phyloP scores from a whole-genome alignment of 2,113 vertebrate species.

The Archocentrus centrarchus region DNA sequence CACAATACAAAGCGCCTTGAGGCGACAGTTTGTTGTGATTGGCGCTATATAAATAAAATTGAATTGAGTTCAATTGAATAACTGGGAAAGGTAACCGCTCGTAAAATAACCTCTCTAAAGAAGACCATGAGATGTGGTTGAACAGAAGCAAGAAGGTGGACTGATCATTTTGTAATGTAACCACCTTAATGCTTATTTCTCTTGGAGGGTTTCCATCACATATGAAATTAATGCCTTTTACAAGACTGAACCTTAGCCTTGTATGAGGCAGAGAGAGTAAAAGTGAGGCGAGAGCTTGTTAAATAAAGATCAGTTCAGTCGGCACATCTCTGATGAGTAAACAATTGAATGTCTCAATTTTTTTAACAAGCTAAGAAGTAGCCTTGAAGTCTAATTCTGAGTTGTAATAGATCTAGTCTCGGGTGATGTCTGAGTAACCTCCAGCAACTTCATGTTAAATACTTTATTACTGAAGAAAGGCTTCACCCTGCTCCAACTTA shows the following conservation, averaged over 20 bases:
- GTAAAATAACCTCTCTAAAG: no score
- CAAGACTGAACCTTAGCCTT: background rate
- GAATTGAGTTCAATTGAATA: no score
- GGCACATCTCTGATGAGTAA: slow-evolving; percentile 50
- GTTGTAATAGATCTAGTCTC: slow-evolving; percentile 46
- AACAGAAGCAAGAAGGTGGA: background rate
- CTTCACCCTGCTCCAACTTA: background rate
- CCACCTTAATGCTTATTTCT: background rate
- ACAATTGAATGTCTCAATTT: slow-evolving; percentile 24
- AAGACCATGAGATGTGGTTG: background rate
- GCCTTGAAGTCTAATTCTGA: slow-evolving; percentile 54
- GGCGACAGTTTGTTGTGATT: no score
- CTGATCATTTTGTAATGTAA: background rate
- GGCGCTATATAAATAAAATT: no score
- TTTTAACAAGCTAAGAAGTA: slow-evolving; percentile 40
- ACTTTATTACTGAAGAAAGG: slow-evolving; percentile 25
- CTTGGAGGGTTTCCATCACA: no score
- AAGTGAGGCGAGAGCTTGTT: slow-evolving; percentile 28
- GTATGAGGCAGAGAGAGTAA: background rate
- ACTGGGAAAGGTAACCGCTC: no score
- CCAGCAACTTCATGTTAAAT: slow-evolving; percentile 7
- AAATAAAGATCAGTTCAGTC: slow-evolving; percentile 48
- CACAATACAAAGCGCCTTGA: no score
- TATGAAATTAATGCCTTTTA: no score
- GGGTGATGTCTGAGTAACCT: slow-evolving; percentile 31